Base-by-base conservation (phyloP, 2,797 vertebrate genomes). In the Hemibagrus guttatus region DNA sequence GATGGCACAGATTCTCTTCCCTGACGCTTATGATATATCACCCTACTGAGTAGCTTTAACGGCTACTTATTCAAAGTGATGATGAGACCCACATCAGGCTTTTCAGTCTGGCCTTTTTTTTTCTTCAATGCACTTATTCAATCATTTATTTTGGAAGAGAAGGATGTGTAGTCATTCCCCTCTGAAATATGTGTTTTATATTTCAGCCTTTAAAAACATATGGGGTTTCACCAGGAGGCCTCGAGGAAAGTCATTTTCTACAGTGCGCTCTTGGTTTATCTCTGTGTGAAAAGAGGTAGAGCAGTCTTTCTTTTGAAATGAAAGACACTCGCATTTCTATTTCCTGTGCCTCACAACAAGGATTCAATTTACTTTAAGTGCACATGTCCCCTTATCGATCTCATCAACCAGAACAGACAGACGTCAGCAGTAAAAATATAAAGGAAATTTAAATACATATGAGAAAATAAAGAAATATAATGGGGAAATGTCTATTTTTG, bases 241-340 rank as follows among this genome's bases (percentile, higher is more conserved):
- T 82, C 58, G 61, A 87, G 87, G 86, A 85, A 87, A 89, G 87
- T 89, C 84, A 85, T 90, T 91, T 91, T 89, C 86, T 87, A 84
- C 90, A 88, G 84, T 66, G 17, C 78, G 88, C 84, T 87, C 71
- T 87, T 80, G 83, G 81, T 91, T 90, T 90, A 88, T 88, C 88
- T 84, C 88, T 81, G 89, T 86, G 80, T 90, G 90, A 76, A 84
- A 82, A 83, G 76, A 86, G 87, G 87, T 82, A 86, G 78, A 88
- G 78, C 68, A 76, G 72, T 84, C 87, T 81, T 64, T 85, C 80
- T 83, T 89, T 83, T 69, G 88, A 88, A 82, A 80, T 74, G 71
- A 90, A 90, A 90, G 85, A 63, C 61, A 31, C 66, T 84, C 35
- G 8, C 71, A 75, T 87, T 81, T 63, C 83, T 85, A 84, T 89